Conservation (phyloP, 2,797 vertebrate species). For the Neomorphus geoffroyi region DNA sequence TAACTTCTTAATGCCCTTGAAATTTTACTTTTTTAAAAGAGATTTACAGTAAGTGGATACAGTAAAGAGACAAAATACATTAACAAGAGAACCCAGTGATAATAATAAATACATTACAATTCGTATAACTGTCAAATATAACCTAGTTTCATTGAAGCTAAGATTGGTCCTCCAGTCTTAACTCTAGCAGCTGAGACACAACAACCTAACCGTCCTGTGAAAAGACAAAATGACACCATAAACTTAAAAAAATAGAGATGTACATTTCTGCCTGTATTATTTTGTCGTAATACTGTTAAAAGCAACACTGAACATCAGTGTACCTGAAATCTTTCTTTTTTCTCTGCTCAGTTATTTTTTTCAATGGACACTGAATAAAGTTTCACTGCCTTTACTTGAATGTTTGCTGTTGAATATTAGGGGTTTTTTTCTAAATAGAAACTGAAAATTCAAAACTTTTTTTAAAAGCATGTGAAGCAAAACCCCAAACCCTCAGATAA, state of each 20-base stretch:
- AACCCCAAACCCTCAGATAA: not conserved
- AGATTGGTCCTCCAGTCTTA: not conserved
- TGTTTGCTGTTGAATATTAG: not conserved
- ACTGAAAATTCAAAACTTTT: not conserved
- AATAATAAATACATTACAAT: not conserved
- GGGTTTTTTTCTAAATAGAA: not conserved
- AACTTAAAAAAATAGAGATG: not conserved
- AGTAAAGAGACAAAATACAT: not conserved
- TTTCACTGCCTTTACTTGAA: not conserved
- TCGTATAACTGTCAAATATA: not conserved
- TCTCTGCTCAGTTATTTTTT: not conserved
- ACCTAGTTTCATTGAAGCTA: not conserved
- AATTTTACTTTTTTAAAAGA: not conserved
- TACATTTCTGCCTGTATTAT: not conserved
- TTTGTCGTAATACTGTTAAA: not conserved
- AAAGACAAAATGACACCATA: not conserved
- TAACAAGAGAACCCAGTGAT: not conserved
- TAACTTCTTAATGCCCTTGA: not conserved
- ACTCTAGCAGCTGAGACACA: slow-evolving; percentile 33
- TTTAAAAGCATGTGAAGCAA: not conserved
- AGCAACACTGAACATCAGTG: not conserved
- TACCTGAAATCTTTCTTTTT: not conserved
- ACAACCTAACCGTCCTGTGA: not conserved
- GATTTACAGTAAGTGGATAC: not conserved
- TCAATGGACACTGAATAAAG: not conserved